phyloP scores from a whole-genome alignment of 2,797 vertebrate genomes.

The Astyanax mexicanus region DNA sequence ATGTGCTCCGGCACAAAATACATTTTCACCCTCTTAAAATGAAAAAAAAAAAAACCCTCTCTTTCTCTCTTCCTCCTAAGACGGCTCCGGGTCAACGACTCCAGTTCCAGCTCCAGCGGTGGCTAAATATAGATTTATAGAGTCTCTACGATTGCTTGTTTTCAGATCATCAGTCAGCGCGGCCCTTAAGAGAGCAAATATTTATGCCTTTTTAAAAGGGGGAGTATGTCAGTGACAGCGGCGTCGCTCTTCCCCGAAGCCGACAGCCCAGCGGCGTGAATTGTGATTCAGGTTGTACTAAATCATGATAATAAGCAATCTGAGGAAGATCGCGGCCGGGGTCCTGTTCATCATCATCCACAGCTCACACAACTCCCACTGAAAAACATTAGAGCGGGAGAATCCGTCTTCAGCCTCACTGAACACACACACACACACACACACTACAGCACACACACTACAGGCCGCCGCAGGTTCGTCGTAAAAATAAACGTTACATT shows the following conservation, averaged over 20 bases:
- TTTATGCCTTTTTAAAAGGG: constrained; percentile 58
- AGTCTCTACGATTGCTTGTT: constrained; percentile 61
- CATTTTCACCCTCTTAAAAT: constrained; percentile 65
- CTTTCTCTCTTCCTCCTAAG: constrained; percentile 44
- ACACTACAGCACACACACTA: no score
- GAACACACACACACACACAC: no score
- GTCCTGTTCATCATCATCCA: constrained; percentile 28
- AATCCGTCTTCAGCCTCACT: constrained; percentile 3
- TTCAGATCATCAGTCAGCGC: constrained; percentile 61
- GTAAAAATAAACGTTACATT: not conserved
- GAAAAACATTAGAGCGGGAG: constrained; percentile 16
- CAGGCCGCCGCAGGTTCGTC: not conserved
- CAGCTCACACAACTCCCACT: constrained; percentile 38
- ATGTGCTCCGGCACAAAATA: constrained; percentile 65
- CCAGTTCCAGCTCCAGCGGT: constrained; percentile 51
- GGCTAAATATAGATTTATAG: constrained; percentile 63
- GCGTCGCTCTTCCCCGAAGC: constrained; percentile 42
- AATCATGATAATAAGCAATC: constrained; percentile 53
- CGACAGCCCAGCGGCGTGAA: constrained; percentile 37
- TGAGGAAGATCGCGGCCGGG: constrained; percentile 10
- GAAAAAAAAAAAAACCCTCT: no score
- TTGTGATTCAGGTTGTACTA: constrained; percentile 52
- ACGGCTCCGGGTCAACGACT: constrained; percentile 61
- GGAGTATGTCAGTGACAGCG: constrained; percentile 49
- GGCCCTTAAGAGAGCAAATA: constrained; percentile 59